Conservation (phyloP, 2,113 vertebrate genomes). For the Bagarius yarrelli region DNA sequence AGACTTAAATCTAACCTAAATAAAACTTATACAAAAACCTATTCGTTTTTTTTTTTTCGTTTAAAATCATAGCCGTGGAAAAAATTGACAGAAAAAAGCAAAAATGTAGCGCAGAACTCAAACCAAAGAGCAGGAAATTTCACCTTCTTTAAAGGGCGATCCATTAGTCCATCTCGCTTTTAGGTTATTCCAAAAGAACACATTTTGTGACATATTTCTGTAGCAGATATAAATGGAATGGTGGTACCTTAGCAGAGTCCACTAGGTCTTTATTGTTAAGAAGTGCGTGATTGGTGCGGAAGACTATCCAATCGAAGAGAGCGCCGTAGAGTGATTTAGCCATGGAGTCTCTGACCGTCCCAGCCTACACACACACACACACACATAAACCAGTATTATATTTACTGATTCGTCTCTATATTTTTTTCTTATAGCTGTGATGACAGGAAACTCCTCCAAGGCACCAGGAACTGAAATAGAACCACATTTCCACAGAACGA, state of each 20-base stretch:
- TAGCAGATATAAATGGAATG: background rate
- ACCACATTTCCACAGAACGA: background rate
- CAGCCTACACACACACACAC: conserved; percentile 72
- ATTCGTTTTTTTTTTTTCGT: background rate
- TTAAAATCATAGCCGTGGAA: background rate
- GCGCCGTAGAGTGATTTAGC: conserved; percentile 93
- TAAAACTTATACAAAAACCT: background rate
- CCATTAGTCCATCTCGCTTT: background rate
- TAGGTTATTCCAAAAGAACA: background rate
- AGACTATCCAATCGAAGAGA: conserved; percentile 97
- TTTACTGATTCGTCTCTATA: background rate
- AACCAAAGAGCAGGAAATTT: background rate
- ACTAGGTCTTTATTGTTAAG: conserved; percentile 92
- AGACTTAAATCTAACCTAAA: background rate
- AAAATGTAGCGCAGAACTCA: background rate
- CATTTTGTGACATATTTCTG: background rate
- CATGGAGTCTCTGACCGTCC: conserved; percentile 94
- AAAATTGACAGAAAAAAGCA: background rate
- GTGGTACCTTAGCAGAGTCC: conserved; percentile 82
- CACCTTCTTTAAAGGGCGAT: background rate
- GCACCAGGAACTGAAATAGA: no score
- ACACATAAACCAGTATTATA: background rate
- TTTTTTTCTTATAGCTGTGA: background rate
- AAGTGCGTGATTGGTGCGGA: conserved; percentile 93
- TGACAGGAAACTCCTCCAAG: background rate